A percentile compares a stretch with the other conserved stretches of the same genome.
Evolutionary conservation across 64 coral and sea anemone genomes (phyloP).

Genomic region (Porites lutea): DNA sequence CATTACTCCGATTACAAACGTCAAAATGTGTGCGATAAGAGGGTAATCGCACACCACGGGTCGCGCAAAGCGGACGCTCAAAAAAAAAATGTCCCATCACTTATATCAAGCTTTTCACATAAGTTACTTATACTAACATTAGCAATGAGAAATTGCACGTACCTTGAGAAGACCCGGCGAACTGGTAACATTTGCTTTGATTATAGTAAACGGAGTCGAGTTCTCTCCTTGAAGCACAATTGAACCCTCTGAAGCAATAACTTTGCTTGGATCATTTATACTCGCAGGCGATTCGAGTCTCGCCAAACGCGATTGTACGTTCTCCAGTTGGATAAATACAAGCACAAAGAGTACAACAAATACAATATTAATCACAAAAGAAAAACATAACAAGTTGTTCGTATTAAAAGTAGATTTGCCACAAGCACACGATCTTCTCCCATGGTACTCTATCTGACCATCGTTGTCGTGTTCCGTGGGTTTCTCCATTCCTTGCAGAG

Average conservation of each 20-base stretch:
- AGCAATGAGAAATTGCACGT: conserved; percentile 6
- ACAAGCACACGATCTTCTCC: conserved; percentile 72
- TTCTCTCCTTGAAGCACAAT: background rate
- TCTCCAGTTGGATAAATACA: conserved; percentile 76
- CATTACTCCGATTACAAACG: conserved; percentile 25
- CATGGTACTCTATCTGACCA: background rate
- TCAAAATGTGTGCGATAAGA: background rate
- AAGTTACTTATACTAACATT: conserved; percentile 15
- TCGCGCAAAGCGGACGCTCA: background rate
- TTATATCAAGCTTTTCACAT: background rate
- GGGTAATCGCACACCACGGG: background rate
- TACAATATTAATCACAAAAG: conserved; percentile 83
- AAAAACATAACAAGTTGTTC: conserved; percentile 55
- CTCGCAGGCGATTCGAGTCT: conserved; percentile 47
- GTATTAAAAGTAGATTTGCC: conserved; percentile 34
- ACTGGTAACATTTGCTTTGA: background rate
- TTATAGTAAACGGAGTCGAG: background rate
- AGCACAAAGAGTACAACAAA: conserved; percentile 86
- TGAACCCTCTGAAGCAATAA: too few relatives aligned
- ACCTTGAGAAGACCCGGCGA: background rate
- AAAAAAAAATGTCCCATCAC: background rate
- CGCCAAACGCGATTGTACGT: conserved; percentile 65
- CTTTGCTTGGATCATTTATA: conserved; percentile 20
- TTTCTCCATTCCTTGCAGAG: conserved; percentile 25
- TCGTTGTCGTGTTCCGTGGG: background rate